Base-by-base conservation (phyloP, 1,140 invertebrate genomes). In the Manduca sexta region DNA sequence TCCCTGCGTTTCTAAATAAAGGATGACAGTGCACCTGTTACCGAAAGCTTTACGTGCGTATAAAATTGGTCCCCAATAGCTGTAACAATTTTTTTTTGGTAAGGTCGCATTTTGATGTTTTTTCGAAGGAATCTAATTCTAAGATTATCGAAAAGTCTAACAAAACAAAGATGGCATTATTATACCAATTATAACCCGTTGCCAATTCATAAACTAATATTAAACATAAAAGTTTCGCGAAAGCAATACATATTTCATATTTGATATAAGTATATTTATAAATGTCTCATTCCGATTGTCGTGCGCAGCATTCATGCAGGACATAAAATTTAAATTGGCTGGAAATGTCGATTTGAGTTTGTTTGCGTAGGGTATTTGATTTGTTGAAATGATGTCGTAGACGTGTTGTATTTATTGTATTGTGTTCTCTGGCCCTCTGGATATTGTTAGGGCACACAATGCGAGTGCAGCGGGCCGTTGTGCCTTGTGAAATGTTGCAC, bases 401-500 rank as follows among this genome's bases (percentile, higher is more conserved):
- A 57, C 56, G 57, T 64, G 62, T 69, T 69, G 54, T 73, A 69
- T 73, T 71, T 76, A 75, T 77, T 70, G 69, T 71, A 59, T 64
- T 56, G 69, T 66, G 70, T 68, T 67, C 65, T 62, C 52, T 60
- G 59, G 66, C 60, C 67, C 64, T 30, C 53, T 78, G 71, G 69
- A 77, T 80, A 82, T 82, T 82, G 80, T 82, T 81, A 77, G 65
- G 65, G 71, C 71, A 66, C 81, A 82, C 79, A 82, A 82, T 80
- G 71, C 66, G 60, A 74, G 71, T 77, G 76, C 74, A 78, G 63
- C 77, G 66, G 81, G 77, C 79, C 82, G 74, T 71, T 80, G 82
- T 70, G 77, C 79, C 77, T 80, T 74, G 74, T 81, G 75, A 83
- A 85, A 85, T 85, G 82, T 85, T 85, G 82, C 73, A 62, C 79